These are phyloP conservation scores for Thoracochromis brauschi DNA, from an alignment of 2,113 vertebrate genomes.

Conservation along the genomic window DNA sequence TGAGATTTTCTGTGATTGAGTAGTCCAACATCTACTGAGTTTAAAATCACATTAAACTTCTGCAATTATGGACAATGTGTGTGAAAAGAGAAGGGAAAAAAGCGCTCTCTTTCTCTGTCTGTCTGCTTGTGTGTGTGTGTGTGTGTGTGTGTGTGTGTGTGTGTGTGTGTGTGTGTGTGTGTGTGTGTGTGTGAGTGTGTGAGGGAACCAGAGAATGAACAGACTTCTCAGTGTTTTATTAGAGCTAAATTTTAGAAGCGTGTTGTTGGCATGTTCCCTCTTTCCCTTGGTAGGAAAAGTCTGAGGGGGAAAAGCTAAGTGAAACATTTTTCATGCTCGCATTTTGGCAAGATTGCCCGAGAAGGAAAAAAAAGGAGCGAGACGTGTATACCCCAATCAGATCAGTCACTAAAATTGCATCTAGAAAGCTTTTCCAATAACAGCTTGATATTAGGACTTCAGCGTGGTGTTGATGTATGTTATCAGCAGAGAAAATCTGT, in stretches of 20 bases:
- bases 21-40: neutral
- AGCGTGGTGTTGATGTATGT: conserved; percentile 51
- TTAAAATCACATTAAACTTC: neutral
- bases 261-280: conserved; percentile 19
- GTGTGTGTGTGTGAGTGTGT: neutral
- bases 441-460: conserved; percentile 58
- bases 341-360: conserved; percentile 31
- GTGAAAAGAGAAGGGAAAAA: neutral
- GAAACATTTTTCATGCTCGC: conserved; percentile 28
- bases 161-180: neutral
- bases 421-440: conserved; percentile 47
- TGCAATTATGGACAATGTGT: neutral
- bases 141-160: neutral
- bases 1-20: neutral
- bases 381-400: conserved; percentile 36
- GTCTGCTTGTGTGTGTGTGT: neutral
- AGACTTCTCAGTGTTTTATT: neutral
- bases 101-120: neutral
- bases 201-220: neutral
- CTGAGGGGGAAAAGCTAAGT: neutral
- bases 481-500: conserved; percentile 50
- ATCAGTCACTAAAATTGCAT: conserved; percentile 57
- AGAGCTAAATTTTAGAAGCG: neutral
- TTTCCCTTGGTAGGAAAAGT: neutral
- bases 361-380: neutral